Evolutionary conservation across 1,140 invertebrate genomes (phyloP).

Genomic region (Parapsyche elsis): DNA sequence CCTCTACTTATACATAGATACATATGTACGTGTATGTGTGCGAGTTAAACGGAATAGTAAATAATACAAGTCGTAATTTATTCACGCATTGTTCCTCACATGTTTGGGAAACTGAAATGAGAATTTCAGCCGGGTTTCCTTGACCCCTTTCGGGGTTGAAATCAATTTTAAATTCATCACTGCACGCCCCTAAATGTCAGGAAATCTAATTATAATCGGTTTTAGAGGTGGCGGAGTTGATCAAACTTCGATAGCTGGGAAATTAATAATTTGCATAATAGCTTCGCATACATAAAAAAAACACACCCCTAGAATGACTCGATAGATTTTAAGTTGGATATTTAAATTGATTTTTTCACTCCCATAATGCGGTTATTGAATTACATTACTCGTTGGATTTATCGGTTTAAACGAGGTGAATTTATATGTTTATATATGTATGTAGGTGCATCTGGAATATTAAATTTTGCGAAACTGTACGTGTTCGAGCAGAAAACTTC

Average conservation of each 20-base stretch:
- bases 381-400: no score
- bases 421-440: neutral
- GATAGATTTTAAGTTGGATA: no score
- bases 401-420: no score
- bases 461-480: constrained; percentile 25
- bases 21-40: no score
- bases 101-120: neutral
- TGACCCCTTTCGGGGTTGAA: constrained; percentile 26
- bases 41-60: neutral
- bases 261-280: constrained; percentile 3
- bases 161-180: constrained; percentile 38
- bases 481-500: constrained; percentile 22
- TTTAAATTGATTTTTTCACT: no score
- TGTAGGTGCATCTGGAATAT: neutral
- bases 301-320: no score
- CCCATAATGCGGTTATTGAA: no score
- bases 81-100: constrained; percentile 4
- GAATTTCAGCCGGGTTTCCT: neutral
- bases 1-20: no score
- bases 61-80: constrained; percentile 5
- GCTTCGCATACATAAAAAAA: neutral
- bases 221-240: neutral
- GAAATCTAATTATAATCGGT: constrained; percentile 37
- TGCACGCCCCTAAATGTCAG: constrained; percentile 23
- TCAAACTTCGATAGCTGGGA: neutral